These are phyloP conservation scores for Sphaerophoria taeniata DNA, from an alignment of 2,888 invertebrate genomes.

Conservation along the genomic window DNA sequence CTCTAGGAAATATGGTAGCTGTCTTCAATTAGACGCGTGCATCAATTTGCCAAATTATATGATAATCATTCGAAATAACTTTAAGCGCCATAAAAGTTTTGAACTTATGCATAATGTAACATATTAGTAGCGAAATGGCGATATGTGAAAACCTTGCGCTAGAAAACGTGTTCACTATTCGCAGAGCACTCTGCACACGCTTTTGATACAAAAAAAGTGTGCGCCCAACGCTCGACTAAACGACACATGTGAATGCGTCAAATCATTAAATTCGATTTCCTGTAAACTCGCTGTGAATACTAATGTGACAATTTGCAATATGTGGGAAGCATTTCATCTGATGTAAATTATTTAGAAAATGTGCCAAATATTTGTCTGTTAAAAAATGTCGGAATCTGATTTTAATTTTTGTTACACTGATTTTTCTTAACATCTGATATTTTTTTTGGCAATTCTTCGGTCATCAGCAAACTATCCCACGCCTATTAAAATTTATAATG, in stretches of 20 bases:
- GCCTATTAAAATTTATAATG: not conserved
- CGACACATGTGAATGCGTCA: not conserved
- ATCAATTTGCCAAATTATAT: not conserved
- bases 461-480: not conserved
- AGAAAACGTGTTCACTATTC: conserved; percentile 11
- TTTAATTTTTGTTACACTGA: not conserved
- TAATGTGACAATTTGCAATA: not conserved
- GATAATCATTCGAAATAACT: not conserved
- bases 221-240: not conserved
- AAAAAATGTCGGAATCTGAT: not conserved
- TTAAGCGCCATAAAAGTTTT: conserved; percentile 33
- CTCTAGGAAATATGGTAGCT: not conserved
- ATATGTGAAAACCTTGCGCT: conserved; percentile 32
- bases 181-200: not conserved
- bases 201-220: not conserved
- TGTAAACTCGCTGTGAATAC: conserved; percentile 4
- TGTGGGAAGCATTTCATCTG: conserved; percentile 7
- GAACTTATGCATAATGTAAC: not conserved
- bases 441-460: not conserved
- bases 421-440: not conserved
- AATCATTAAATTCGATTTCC: conserved; percentile 1
- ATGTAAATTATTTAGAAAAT: not conserved
- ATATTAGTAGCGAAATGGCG: conserved; percentile 4
- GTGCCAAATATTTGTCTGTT: not conserved
- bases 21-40: conserved; percentile 1